phyloP scores from a whole-genome alignment of 1,140 invertebrate genomes.

The Leptoteleia sp. region DNA sequence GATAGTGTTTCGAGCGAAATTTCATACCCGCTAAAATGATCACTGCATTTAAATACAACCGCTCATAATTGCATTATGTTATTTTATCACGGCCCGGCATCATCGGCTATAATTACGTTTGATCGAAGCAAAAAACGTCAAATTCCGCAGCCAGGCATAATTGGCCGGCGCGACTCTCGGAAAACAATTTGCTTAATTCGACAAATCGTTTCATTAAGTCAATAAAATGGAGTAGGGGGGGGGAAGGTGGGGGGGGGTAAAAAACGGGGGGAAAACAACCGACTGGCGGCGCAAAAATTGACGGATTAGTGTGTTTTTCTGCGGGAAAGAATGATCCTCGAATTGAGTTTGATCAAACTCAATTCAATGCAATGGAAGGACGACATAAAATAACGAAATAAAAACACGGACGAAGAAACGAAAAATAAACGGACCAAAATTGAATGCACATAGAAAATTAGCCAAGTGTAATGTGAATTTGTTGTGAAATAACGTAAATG shows the following conservation, averaged over 20 bases:
- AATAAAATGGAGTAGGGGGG: constrained; percentile 47
- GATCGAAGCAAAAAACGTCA: constrained; percentile 61
- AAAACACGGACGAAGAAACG: neutral
- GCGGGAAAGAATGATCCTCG: constrained; percentile 8
- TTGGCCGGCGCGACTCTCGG: constrained; percentile 53
- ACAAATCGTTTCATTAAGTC: constrained; percentile 63
- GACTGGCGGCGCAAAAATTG: constrained; percentile 31
- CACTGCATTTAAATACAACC: constrained; percentile 61
- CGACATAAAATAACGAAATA: neutral
- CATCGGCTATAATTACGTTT: constrained; percentile 64
- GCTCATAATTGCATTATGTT: constrained; percentile 64
- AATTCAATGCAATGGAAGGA: too few relatives aligned
- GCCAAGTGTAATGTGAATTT: too few relatives aligned
- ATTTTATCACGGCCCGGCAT: constrained; percentile 58
- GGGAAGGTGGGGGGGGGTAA: neutral
- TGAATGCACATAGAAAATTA: too few relatives aligned
- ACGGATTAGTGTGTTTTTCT: constrained; percentile 10
- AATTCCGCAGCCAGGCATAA: constrained; percentile 50
- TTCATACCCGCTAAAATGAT: constrained; percentile 48
- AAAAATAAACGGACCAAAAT: too few relatives aligned
- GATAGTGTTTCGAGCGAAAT: constrained; percentile 47
- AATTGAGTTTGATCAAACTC: too few relatives aligned
- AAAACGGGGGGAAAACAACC: neutral
- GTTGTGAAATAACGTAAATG: too few relatives aligned
- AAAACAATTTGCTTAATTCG: constrained; percentile 66